Conservation (phyloP, 2,797 vertebrate species). For the Pipistrellus kuhlii region DNA sequence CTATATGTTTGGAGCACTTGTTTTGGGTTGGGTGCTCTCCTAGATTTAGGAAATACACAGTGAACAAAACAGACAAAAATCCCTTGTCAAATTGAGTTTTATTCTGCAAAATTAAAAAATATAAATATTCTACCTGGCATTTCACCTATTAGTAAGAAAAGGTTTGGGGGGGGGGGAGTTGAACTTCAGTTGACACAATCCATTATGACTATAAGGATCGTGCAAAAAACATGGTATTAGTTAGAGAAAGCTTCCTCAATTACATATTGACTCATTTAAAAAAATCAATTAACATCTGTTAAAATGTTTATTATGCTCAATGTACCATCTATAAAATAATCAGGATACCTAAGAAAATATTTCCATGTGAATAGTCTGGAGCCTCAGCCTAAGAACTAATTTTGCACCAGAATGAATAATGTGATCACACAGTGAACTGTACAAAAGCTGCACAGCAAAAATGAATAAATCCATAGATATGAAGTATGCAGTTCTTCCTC, state of each 20-base stretch:
- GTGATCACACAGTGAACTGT: background rate
- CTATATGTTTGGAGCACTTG: background rate
- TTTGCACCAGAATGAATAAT: slow-evolving; percentile 38
- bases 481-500: slow-evolving; percentile 9
- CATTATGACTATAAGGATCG: background rate
- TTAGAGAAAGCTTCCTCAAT: slow-evolving; percentile 2
- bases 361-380: slow-evolving; percentile 1
- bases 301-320: slow-evolving; percentile 9
- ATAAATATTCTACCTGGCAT: background rate
- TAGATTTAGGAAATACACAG: background rate
- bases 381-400: slow-evolving; percentile 44
- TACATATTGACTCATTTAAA: slow-evolving; percentile 24
- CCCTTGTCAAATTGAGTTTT: background rate
- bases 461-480: slow-evolving; percentile 5
- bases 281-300: background rate
- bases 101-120: slow-evolving; percentile 25
- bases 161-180: background rate
- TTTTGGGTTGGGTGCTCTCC: background rate
- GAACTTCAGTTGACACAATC: background rate
- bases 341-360: slow-evolving; percentile 34
- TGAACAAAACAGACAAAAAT: background rate
- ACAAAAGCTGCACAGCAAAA: background rate
- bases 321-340: slow-evolving; percentile 28
- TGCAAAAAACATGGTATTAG: slow-evolving; percentile 15
- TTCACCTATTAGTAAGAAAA: slow-evolving; percentile 10